A percentile compares a stretch with the other conserved stretches of the same genome.
Conservation (phyloP, 2,888 invertebrate species). For the Poecilobothrus nobilitatus region DNA sequence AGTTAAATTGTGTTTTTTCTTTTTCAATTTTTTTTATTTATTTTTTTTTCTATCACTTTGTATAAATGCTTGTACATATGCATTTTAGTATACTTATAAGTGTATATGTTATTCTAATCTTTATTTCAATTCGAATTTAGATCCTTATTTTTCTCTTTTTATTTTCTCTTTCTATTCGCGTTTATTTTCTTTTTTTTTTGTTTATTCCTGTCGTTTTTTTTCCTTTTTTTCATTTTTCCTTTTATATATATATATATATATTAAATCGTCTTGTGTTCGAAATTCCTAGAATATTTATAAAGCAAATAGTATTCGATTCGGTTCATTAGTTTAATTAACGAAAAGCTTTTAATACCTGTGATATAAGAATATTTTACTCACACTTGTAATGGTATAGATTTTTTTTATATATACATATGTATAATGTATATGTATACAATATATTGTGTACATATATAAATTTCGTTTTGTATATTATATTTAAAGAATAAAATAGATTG, state of each 20-base stretch:
- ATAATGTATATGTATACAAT: too few species aligned
- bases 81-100: neutral
- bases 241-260: neutral
- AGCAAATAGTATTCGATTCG: neutral
- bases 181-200: neutral
- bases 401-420: too few species aligned
- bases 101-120: neutral
- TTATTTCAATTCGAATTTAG: neutral
- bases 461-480: too few species aligned
- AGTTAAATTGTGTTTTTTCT: too few species aligned
- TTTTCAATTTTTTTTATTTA: too few species aligned
- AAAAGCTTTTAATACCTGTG: neutral
- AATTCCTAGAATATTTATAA: neutral
- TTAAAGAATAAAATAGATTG: too few species aligned
- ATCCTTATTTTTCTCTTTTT: neutral
- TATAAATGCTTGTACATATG: too few species aligned
- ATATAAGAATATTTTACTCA: neutral
- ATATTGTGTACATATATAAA: too few species aligned
- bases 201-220: neutral
- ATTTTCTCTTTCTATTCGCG: neutral
- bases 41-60: too few species aligned
- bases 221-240: neutral
- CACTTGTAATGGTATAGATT: too few species aligned
- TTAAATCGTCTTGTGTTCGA: neutral
- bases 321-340: slow-evolving; percentile 6